Evolutionary conservation across 2,797 vertebrate species (phyloP).

Genomic region (Chaunax sp.): DNA sequence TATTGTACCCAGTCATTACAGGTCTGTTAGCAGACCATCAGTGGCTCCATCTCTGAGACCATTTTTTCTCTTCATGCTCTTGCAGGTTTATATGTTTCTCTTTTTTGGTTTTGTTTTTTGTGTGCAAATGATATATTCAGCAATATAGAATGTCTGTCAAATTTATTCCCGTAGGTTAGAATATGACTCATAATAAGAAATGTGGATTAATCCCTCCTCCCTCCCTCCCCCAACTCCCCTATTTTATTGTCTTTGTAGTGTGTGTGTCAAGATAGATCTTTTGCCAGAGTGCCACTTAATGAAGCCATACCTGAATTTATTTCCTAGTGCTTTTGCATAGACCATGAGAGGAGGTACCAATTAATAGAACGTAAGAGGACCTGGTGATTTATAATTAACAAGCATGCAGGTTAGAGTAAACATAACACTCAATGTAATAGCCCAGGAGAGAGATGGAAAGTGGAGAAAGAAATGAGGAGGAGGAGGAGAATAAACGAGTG

Average conservation of each 20-base stretch:
- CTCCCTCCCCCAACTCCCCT: constrained; percentile 22
- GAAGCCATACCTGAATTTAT: constrained; percentile 77
- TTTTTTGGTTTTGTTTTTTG: not conserved
- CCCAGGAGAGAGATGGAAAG: constrained; percentile 75
- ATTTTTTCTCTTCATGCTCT: constrained; percentile 33
- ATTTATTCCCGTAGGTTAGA: constrained; percentile 1
- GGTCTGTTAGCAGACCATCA: constrained; percentile 60
- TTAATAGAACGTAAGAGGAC: constrained; percentile 96
- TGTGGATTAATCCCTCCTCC: not conserved
- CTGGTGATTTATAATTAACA: constrained; percentile 99
- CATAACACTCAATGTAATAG: constrained; percentile 79
- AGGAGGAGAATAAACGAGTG: constrained; percentile 50
- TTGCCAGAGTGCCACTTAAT: constrained; percentile 78
- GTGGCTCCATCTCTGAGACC: constrained; percentile 26
- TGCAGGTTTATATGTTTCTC: not conserved
- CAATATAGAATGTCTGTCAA: constrained; percentile 3
- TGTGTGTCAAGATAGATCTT: constrained; percentile 74
- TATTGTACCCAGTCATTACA: constrained; percentile 71
- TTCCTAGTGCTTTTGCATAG: constrained; percentile 51
- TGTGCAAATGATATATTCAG: constrained; percentile 17
- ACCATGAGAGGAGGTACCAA: constrained; percentile 90
- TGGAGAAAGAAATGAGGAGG: constrained; percentile 67
- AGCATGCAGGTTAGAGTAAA: constrained; percentile 87
- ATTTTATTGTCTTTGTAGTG: constrained; percentile 66
- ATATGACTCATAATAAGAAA: constrained; percentile 16